Base-by-base conservation (phyloP, 2,888 invertebrate species). In the Heliconius aoede region DNA sequence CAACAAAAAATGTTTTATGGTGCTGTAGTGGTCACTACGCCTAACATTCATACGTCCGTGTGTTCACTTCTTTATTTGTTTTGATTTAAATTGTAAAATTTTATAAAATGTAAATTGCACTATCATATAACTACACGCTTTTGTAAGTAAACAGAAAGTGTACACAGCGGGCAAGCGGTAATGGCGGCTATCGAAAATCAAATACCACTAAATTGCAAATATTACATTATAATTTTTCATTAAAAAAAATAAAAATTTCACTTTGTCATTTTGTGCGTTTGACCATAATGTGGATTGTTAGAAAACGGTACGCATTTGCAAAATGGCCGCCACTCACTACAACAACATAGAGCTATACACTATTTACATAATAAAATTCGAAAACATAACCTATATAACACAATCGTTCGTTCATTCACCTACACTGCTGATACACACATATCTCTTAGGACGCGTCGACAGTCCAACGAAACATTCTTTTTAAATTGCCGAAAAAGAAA, bases 311-410 rank as follows among this genome's bases (percentile, higher is more conserved):
- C 32, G 58, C 9, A 64, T 67, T 75, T 65, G 32, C 60, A 74
- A 81, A 72, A 77, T 78, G 75, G 74, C 76, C 79, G 78, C 77
- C 78, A 76, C 61, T 76, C 72, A 81, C 80, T 83, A 85, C 85
- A 85, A 86, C 85, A 86, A 87, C 86, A 87, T 84, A 81, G 86
- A 85, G 81, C 84, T 86, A 83, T 82, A 78, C 81, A 82, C 80
- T 90, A 89, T 89, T 85, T 89, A 90, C 88, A 89, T 81, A 78
- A 83, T 88, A 88, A 84, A 86, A 87, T 87, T 87, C 84, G 84
- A 86, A 84, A 81, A 83, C 71, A 79, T 78, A 80, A 79, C 76
- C 74, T 74, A n/a, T n/a, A n/a, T n/a, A 78, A 80, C 76, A 77
- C 82, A 79, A 79, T 80, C 81, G 79, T 80, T 82, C 79, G 64